Evolutionary conservation across 2,113 vertebrate species (phyloP), one percentile per base, ranked within the genome.

Genomic region (Mixornis gularis): DNA sequence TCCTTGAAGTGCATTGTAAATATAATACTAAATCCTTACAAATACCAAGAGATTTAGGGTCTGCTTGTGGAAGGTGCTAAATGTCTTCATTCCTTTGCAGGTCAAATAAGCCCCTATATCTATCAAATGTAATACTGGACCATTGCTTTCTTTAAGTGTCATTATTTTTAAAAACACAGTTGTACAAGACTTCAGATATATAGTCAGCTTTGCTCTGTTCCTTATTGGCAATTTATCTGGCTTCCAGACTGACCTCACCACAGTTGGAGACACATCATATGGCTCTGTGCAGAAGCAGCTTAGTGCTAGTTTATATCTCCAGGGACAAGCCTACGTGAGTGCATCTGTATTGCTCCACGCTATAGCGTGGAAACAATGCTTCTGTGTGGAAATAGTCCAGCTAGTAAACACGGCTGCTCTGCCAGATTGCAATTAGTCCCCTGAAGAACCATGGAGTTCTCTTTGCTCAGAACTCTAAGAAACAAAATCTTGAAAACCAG

Each of bases 1-100:
- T 80, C 64, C 46, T 85, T 83, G 51, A 93, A 88, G 53, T 41
- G 46, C 58, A 69, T 76, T 76, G 38, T 85, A 95, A 93, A 51
- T 79, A 53, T 89, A 87, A 89, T 65, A 79, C 40, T 69, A 86
- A 94, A 93, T 81, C 78, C 62, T 87, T 68, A 69, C 8, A 81
- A 74, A 93, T 58, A 82, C 66, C 34, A 82, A 72, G 65, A 81
- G 70, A 93, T 91, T 87, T 53, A 64, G 34, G 12, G 19, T 64
- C 58, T 85, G n/a, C 29, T 85, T 63, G 66, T 85, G 58, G 13
- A 91, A 89, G 55, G 51, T 82, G 81, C 32, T 79, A 69, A 89
- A 89, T 43, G 18, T 53, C 70, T 87, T 91, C 58, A 56, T 69
- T 81, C 17, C 21, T 72, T 30, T 69, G 58, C 66, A 87, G 89